A percentile compares a stretch with the other conserved stretches of the same genome.
Evolutionary conservation across 1,140 invertebrate genomes (phyloP).

Genomic region (Chelonus insularis): DNA sequence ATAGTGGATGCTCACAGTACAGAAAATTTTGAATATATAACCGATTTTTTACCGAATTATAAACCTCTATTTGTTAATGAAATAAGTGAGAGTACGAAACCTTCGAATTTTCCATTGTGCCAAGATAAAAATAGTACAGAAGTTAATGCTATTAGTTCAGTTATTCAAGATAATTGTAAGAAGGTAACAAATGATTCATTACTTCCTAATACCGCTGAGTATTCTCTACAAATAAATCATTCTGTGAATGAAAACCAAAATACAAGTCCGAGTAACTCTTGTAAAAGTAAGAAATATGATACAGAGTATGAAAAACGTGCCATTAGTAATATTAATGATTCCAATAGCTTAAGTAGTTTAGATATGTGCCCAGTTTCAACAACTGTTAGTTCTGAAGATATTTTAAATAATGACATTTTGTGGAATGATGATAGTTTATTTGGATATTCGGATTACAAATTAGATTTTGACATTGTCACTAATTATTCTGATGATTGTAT

Average conservation of each 20-base stretch:
- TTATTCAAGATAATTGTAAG: background rate
- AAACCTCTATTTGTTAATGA: conserved; percentile 30
- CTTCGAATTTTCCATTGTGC: conserved; percentile 9
- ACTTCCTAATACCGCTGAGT: too few relatives aligned
- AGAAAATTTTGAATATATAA: conserved; percentile 29
- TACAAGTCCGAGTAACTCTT: background rate
- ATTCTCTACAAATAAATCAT: too few relatives aligned
- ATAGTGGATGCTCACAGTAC: conserved; percentile 40
- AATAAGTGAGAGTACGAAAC: conserved; percentile 30
- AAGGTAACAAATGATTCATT: conserved; percentile 1
- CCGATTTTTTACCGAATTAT: conserved; percentile 5
- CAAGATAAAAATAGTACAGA: conserved; percentile 16
- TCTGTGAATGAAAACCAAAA: too few relatives aligned
- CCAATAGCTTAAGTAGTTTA: conserved; percentile 33
- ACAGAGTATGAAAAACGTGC: conserved; percentile 12
- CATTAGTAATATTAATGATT: conserved; percentile 18
- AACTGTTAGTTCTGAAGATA: conserved; percentile 29
- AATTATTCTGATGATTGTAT: background rate
- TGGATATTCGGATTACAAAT: conserved; percentile 14
- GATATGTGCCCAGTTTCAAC: conserved; percentile 34
- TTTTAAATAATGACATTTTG: conserved; percentile 16
- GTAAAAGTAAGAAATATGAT: background rate
- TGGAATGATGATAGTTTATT: conserved; percentile 24
- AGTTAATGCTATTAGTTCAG: conserved; percentile 10
- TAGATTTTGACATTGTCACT: conserved; percentile 14